Percentiles rank a stretch among this genome's conserved stretches.
Conservation (phyloP, 2,113 vertebrate genomes). For the Heteronetta atricapilla region DNA sequence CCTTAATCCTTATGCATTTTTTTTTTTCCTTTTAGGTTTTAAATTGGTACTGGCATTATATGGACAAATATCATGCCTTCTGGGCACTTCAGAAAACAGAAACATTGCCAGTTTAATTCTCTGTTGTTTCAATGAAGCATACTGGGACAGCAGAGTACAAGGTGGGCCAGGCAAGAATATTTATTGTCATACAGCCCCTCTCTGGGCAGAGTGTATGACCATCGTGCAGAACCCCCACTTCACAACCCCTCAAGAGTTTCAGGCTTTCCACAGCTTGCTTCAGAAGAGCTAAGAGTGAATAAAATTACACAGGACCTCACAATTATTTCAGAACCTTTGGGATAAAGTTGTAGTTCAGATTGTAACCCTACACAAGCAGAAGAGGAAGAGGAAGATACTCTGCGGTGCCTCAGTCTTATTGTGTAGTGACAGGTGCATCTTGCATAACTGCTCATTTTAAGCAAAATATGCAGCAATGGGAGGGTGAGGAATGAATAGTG, state of each 20-base stretch:
- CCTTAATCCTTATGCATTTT: neutral
- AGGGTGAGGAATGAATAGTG: neutral
- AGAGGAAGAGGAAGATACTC: fast-evolving
- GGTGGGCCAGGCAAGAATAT: neutral
- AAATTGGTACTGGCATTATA: neutral
- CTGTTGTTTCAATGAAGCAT: neutral
- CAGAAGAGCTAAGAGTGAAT: neutral
- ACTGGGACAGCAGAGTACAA: neutral
- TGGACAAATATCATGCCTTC: neutral
- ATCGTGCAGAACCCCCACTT: neutral
- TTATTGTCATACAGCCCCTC: neutral
- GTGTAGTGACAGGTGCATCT: fast-evolving
- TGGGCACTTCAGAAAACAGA: neutral
- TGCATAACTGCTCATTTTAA: neutral
- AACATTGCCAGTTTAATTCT: neutral
- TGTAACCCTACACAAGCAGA: neutral
- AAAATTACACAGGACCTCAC: neutral
- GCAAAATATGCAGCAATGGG: neutral
- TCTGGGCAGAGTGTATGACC: neutral
- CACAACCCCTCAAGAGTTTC: neutral
- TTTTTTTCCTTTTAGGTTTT: neutral
- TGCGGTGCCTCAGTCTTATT: neutral
- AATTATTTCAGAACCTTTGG: neutral
- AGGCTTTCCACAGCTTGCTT: neutral
- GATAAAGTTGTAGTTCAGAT: neutral